Conservation (phyloP, 2,888 invertebrate species). For the Gastracanthus pulcherrimus region DNA sequence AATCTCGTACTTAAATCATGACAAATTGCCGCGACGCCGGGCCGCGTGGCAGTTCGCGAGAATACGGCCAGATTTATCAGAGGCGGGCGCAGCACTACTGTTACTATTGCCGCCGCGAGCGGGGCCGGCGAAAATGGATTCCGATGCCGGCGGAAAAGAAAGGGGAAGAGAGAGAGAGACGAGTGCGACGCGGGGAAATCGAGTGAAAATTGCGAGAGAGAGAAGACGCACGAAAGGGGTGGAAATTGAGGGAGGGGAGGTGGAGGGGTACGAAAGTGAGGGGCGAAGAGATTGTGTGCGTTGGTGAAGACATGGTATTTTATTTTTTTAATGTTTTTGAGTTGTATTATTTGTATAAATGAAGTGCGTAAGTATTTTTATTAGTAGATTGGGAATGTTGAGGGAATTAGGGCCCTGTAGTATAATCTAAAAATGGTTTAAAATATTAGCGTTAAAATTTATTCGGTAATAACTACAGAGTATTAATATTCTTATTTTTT, state of each 20-base stretch:
- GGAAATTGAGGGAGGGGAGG: no score
- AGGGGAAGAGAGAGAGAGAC: not conserved
- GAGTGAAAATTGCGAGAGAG: not conserved
- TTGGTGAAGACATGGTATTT: not conserved
- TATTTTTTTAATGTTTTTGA: not conserved
- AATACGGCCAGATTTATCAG: slow-evolving; percentile 49
- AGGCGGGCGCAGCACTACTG: not conserved
- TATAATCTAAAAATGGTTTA: no score
- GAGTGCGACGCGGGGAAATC: not conserved
- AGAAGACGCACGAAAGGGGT: not conserved
- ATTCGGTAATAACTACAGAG: no score
- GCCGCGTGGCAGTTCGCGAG: slow-evolving; percentile 13
- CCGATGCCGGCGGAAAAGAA: slow-evolving; percentile 26
- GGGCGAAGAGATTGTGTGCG: no score
- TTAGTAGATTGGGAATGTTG: no score
- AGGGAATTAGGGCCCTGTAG: no score
- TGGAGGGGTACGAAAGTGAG: no score
- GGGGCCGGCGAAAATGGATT: slow-evolving; percentile 46
- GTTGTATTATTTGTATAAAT: no score
- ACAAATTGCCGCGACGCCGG: slow-evolving; percentile 59
- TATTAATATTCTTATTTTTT: no score
- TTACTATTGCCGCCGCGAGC: not conserved
- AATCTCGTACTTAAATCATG: slow-evolving; percentile 63
- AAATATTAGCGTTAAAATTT: no score
- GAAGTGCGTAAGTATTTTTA: no score